These are phyloP conservation scores for Crenichthys baileyi DNA, from an alignment of 2,797 vertebrate genomes.

Conservation along the genomic window DNA sequence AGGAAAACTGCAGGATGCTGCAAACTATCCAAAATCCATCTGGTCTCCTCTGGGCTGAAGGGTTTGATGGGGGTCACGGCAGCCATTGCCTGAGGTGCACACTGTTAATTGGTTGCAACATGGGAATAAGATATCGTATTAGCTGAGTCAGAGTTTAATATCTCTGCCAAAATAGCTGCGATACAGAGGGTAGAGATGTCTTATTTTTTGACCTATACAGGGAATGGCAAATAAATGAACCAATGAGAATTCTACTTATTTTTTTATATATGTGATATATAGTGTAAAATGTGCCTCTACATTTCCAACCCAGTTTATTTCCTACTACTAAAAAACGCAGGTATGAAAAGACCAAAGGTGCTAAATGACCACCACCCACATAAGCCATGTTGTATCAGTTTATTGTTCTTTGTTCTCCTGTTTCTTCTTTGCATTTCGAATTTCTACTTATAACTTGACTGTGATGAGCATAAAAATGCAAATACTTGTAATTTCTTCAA, in stretches of 20 bases:
- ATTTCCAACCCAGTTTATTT: not conserved
- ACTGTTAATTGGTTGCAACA: not conserved
- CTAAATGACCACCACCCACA: not conserved
- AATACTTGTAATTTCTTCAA: not conserved
- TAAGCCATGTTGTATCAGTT: too few species aligned
- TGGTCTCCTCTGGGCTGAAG: constrained; percentile 85
- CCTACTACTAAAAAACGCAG: not conserved
- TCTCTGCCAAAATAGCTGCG: not conserved
- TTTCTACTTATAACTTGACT: not conserved
- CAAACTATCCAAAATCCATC: constrained; percentile 83
- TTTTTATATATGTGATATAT: not conserved
- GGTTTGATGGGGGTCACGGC: constrained; percentile 73
- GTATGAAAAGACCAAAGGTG: not conserved
- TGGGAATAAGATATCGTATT: not conserved
- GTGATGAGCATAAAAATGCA: not conserved
- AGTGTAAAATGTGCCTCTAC: not conserved
- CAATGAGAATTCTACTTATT: not conserved
- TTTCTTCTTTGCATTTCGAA: not conserved
- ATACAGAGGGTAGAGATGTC: not conserved
- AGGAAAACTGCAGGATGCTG: constrained; percentile 88
- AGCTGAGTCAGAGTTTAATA: not conserved
- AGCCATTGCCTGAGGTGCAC: constrained; percentile 60
- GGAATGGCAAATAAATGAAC: not conserved
- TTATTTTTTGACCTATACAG: not conserved
- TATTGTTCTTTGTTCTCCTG: not conserved